These are phyloP conservation scores for Scaptomyza hsui DNA, from an alignment of 1,140 invertebrate species.

Conservation along the genomic window DNA sequence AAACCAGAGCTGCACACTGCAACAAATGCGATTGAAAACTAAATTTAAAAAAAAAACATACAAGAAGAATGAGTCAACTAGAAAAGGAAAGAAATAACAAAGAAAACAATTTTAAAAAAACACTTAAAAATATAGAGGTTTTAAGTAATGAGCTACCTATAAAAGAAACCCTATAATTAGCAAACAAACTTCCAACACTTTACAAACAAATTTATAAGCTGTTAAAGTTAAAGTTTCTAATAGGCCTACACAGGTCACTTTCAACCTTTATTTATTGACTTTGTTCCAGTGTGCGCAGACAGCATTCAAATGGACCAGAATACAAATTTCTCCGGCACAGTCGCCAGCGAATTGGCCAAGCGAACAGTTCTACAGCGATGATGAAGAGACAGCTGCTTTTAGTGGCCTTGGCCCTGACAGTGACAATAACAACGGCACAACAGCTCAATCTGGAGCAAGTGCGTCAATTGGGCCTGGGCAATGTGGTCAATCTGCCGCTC, in stretches of 20 bases:
- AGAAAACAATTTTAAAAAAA: background rate
- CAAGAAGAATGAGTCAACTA: no score
- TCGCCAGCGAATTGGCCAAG: slow-evolving; percentile 37
- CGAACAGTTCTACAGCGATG: slow-evolving; percentile 28
- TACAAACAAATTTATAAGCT: no score
- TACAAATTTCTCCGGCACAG: slow-evolving; percentile 32
- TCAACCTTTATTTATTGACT: background rate
- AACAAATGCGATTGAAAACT: background rate
- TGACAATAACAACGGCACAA: background rate
- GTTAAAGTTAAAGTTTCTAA: no score
- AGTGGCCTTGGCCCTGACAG: slow-evolving; percentile 12
- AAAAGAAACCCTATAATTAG: no score
- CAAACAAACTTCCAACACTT: no score
- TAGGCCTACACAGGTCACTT: no score
- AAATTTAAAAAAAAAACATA: background rate
- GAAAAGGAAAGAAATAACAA: background rate
- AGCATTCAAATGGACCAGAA: slow-evolving; percentile 30
- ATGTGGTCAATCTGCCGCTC: slow-evolving; percentile 56
- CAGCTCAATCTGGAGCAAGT: slow-evolving; percentile 30
- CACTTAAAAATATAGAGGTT: no score
- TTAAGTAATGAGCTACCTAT: no score
- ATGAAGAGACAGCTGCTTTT: slow-evolving; percentile 21
- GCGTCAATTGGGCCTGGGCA: slow-evolving; percentile 53
- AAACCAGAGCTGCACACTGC: slow-evolving; percentile 57
- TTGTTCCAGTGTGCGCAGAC: slow-evolving; percentile 42